Base-by-base conservation (phyloP, 2,888 invertebrate genomes). In the Helicoverpa assulta region DNA sequence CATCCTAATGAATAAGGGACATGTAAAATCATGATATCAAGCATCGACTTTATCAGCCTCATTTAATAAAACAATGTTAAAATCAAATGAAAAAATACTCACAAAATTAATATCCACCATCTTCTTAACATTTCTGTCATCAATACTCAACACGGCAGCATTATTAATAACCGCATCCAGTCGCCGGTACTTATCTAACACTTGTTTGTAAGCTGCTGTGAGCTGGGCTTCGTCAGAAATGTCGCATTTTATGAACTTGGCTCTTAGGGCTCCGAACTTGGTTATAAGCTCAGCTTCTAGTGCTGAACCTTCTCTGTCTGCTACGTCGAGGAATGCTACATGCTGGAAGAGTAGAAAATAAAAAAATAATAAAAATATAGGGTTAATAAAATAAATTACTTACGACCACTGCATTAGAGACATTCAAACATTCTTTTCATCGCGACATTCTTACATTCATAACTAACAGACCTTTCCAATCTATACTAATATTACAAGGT, bases 171-270 rank as follows among this genome's bases (percentile, higher is more conserved):
- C 93, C 0, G 86, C 90, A 61, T 95, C 95, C 2, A 95, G 88
- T 70, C 93, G 86, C 37, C 87, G 84, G 74, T 94, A 95, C 78
- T 95, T 95, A 74, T 94, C 91, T 14, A 93, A 60, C 18, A 94
- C 92, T 83, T 91, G 91, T 52, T 84, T 87, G 79, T 89, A 95
- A 43, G 95, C 94, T 0, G 86, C 86, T 7, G 80, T 73, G 10
- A 94, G 90, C 80, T 94, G 91, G 0, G 72, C 78, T 21, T 92
- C 92, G 73, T 93, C 88, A 2, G 94, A 83, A 18, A 95, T 88
- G 80, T 95, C 94, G 75, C 95, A 95, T 88, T 92, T 92, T 87
- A 94, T 94, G 83, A 94, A 95, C 92, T 93, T 95, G 14, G 93
- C 93, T 89, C 83, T 90, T 63, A 95, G 76, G n/a, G 93, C 92